phyloP scores from a whole-genome alignment of 2,113 vertebrate species.

The Mormyrus lacerda region DNA sequence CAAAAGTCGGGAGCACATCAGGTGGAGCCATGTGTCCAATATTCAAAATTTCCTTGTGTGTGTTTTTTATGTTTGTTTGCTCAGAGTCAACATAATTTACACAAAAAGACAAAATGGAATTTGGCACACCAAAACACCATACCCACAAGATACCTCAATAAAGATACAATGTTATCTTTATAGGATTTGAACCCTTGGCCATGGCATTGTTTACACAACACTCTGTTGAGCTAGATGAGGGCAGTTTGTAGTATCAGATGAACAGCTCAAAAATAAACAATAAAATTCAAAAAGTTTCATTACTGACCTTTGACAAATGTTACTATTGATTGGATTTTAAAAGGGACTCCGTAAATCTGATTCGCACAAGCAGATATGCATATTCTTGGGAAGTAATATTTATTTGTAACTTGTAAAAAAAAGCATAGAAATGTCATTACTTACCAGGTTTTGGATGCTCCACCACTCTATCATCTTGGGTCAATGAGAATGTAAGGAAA shows the following conservation, averaged over 20 bases:
- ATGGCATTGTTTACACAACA: background rate
- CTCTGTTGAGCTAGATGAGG: background rate
- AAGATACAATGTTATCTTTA: background rate
- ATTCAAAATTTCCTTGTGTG: background rate
- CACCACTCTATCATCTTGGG: background rate
- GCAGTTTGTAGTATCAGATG: background rate
- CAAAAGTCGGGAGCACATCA: background rate
- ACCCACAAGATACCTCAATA: background rate
- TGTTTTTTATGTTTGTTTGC: background rate
- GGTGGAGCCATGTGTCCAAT: background rate
- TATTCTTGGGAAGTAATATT: background rate
- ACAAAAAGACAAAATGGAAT: background rate
- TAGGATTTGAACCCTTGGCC: background rate
- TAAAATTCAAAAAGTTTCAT: background rate
- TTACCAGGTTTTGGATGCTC: background rate
- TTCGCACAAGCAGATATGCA: background rate
- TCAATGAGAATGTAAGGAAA: background rate
- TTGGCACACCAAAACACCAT: background rate
- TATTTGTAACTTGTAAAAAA: background rate
- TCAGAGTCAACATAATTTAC: background rate
- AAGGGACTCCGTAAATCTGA: background rate
- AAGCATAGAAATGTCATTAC: background rate
- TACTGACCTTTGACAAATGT: background rate
- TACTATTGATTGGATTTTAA: background rate
- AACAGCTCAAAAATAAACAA: background rate